Percentiles rank a stretch among this genome's conserved stretches.
These are phyloP conservation scores for Propithecus coquereli DNA, from an alignment of 2,113 vertebrate species.

Conservation along the genomic window DNA sequence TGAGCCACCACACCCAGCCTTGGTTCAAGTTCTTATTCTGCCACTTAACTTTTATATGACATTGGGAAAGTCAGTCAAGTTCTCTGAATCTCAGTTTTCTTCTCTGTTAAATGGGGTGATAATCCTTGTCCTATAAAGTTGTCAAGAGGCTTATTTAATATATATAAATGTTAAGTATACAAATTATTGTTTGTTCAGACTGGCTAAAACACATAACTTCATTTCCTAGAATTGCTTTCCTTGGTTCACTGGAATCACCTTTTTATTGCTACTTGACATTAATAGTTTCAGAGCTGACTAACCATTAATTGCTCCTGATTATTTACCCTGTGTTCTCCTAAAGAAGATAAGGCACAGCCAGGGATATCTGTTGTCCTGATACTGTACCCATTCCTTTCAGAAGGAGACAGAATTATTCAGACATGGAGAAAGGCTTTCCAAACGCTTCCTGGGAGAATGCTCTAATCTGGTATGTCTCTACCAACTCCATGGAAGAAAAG, in stretches of 20 bases:
- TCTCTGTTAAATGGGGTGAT: not conserved
- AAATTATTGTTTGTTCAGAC: slow-evolving; percentile 34
- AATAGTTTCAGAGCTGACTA: slow-evolving; percentile 58
- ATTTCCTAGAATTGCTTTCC: slow-evolving; percentile 39
- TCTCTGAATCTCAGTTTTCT: slow-evolving; percentile 30
- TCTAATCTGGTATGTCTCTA: slow-evolving; percentile 26
- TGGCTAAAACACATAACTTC: slow-evolving; percentile 24
- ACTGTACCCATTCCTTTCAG: not conserved
- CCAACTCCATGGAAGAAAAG: slow-evolving; percentile 35
- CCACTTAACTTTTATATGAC: slow-evolving; percentile 30
- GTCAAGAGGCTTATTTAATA: slow-evolving; percentile 5
- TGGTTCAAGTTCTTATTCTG: slow-evolving; percentile 43
- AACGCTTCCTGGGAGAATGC: slow-evolving; percentile 8
- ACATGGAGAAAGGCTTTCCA: not conserved
- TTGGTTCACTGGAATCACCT: slow-evolving; percentile 52
- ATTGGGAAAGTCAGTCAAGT: not conserved
- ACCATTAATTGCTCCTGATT: slow-evolving; percentile 52
- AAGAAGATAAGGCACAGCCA: slow-evolving; percentile 63
- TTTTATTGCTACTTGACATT: slow-evolving; percentile 48
- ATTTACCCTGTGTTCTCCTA: slow-evolving; percentile 12
- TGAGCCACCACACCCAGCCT: not conserved
- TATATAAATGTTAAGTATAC: not conserved
- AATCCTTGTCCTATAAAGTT: not conserved
- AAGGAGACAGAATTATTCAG: slow-evolving; percentile 25
- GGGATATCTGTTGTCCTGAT: not conserved